Base-by-base conservation (phyloP, 2,888 invertebrate genomes). In the Iphiclides podalirius region DNA sequence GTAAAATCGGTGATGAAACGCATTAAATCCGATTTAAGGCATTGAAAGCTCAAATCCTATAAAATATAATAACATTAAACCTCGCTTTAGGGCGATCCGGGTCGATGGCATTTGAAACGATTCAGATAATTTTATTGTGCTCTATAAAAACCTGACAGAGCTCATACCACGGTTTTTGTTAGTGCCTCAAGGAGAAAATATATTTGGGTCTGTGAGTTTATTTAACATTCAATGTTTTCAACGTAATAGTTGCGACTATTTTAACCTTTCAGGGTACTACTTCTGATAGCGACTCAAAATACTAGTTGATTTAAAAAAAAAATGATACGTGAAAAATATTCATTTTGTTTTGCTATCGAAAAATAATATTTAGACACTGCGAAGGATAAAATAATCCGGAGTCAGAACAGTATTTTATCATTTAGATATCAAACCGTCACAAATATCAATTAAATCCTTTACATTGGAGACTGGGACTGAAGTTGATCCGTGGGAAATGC, bases 61-160 rank as follows among this genome's bases (percentile, higher is more conserved):
- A 64, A 72, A 67, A 72, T 68, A 69, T 66, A 64, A 70, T 61
- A 31, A 64, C 63, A 66, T 66, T 70, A 63, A 64, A 65, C 51
- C 58, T 57, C 57, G 59, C 58, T 53, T 55, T 23, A 34, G 33
- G 16, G 26, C 40, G 26, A 35, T 72, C 59, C 61, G 63, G 64
- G 65, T 70, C 67, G 65, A 64, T 65, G 71, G 60, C 66, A 41
- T 67, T 68, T 63, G 64, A 57, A 67, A 55, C 63, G 60, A 64
- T 63, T 66, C 64, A 57, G 63, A 67, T 64, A 60, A 67, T 69
- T 75, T 73, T 71, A 77, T 72, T 58, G 50, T 61, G 34, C 35
- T 47, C 52, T 59, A 66, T 65, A 74, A 77, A 78, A 75, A 70
- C 65, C 64, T 62, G 66, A 66, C 62, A 58, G 54, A 61, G 52